A percentile compares a stretch with the other conserved stretches of the same genome.
Evolutionary conservation across 1,140 invertebrate species (phyloP).

Genomic region (Lasaia peninsularis): DNA sequence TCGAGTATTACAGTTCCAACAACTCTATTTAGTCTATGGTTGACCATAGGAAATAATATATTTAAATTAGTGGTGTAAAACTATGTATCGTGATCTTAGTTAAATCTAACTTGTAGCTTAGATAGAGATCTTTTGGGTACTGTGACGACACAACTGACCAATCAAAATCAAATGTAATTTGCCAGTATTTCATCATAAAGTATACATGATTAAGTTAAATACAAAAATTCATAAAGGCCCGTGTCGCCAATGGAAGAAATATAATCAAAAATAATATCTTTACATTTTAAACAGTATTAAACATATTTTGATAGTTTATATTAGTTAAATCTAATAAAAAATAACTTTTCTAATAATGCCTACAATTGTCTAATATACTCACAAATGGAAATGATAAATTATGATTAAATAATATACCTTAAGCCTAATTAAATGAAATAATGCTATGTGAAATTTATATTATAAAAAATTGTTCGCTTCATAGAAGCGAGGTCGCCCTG

Average conservation of each 20-base stretch:
- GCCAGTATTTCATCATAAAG: neutral
- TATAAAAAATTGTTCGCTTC: constrained; percentile 52
- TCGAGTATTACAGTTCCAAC: constrained; percentile 75
- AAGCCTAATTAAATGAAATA: constrained; percentile 37
- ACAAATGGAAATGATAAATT: constrained; percentile 55
- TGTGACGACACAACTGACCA: constrained; percentile 16
- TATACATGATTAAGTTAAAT: constrained; percentile 19
- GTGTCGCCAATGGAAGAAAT: constrained; percentile 17
- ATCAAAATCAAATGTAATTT: constrained; percentile 15
- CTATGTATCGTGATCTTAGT: constrained; percentile 40
- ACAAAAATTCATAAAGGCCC: constrained; percentile 21
- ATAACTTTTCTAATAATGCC: constrained; percentile 53
- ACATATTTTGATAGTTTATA: constrained; percentile 36
- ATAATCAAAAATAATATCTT: constrained; percentile 30
- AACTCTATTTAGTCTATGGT: constrained; percentile 62
- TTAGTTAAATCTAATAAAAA: constrained; percentile 29
- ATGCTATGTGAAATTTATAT: constrained; percentile 20
- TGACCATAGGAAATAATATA: constrained; percentile 61
- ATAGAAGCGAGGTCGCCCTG: constrained; percentile 63
- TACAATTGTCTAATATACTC: constrained; percentile 61
- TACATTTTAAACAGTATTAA: constrained; percentile 37
- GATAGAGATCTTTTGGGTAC: constrained; percentile 46
- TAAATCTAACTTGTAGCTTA: constrained; percentile 48
- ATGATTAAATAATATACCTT: constrained; percentile 57
- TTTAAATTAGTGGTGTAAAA: constrained; percentile 54